Evolutionary conservation across 2,888 invertebrate species (phyloP).

Genomic region (Fabriciana adippe): DNA sequence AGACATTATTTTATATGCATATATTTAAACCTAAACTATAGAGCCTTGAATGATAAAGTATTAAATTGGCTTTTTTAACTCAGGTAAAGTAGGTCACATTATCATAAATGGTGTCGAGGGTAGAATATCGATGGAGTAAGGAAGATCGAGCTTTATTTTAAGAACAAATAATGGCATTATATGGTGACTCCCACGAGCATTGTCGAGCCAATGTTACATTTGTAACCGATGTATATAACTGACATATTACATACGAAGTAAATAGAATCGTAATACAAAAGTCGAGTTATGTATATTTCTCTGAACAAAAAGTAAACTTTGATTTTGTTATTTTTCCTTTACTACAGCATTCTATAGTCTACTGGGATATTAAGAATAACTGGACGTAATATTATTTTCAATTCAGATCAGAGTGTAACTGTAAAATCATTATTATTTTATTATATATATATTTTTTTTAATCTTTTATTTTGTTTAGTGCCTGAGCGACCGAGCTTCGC

Average conservation of each 20-base stretch:
- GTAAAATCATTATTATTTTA: no score
- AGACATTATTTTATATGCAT: background rate
- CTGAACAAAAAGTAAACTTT: background rate
- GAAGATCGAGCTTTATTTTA: slow-evolving; percentile 38
- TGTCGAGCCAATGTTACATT: slow-evolving; percentile 27
- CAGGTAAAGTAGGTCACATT: slow-evolving; percentile 41
- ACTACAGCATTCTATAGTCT: background rate
- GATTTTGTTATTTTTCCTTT: slow-evolving; percentile 2
- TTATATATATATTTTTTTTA: no score
- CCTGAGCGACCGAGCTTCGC: no score
- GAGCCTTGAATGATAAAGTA: slow-evolving; percentile 7
- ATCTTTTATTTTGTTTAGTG: no score
- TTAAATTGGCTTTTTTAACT: slow-evolving; percentile 10
- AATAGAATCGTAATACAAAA: slow-evolving; percentile 5
- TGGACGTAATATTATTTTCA: no score
- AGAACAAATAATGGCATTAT: slow-evolving; percentile 31
- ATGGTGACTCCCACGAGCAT: slow-evolving; percentile 16
- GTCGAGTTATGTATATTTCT: slow-evolving; percentile 2
- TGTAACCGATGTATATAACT: slow-evolving; percentile 25
- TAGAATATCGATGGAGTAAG: slow-evolving; percentile 44
- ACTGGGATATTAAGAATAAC: no score
- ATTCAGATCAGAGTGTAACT: no score
- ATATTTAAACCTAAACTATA: background rate
- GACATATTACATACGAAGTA: slow-evolving; percentile 18
- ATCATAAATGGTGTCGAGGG: slow-evolving; percentile 49